phyloP scores from a whole-genome alignment of 1,140 invertebrate species.

The Drosophila watanabei region DNA sequence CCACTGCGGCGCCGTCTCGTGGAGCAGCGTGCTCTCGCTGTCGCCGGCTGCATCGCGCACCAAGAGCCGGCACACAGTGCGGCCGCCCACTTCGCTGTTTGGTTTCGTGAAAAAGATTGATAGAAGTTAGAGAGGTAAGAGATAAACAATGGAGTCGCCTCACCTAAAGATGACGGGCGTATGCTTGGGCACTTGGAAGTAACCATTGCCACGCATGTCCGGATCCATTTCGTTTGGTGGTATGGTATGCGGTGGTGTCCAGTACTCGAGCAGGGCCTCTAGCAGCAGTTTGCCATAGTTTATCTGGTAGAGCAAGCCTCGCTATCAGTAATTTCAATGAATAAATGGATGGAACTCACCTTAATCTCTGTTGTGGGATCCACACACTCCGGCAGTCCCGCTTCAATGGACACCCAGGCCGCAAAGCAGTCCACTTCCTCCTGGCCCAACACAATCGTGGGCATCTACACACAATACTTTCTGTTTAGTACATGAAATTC shows the following conservation, averaged over 20 bases:
- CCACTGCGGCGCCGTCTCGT: slow-evolving; percentile 98
- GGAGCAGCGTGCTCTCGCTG: slow-evolving; percentile 96
- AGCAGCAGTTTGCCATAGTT: slow-evolving; percentile 98
- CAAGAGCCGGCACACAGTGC: slow-evolving; percentile 92
- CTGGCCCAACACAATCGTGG: slow-evolving; percentile 98
- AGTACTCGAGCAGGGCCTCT: slow-evolving; percentile 97
- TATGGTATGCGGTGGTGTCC: slow-evolving; percentile 90
- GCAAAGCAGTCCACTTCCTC: slow-evolving; percentile 99
- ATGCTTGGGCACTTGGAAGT: slow-evolving; percentile 97
- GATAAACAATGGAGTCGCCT: not conserved
- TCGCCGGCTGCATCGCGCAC: slow-evolving; percentile 98
- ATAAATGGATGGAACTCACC: slow-evolving; percentile 69
- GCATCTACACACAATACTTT: slow-evolving; percentile 89
- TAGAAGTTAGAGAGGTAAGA: not conserved
- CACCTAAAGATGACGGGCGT: slow-evolving; percentile 98
- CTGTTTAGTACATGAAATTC: not conserved
- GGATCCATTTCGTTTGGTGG: slow-evolving; percentile 89
- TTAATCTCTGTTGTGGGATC: slow-evolving; percentile 92
- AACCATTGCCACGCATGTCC: slow-evolving; percentile 91
- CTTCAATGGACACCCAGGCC: slow-evolving; percentile 99
- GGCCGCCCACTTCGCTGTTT: slow-evolving; percentile 95
- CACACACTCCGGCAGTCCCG: slow-evolving; percentile 90
- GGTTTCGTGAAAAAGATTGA: not conserved
- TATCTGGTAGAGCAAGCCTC: slow-evolving; percentile 87
- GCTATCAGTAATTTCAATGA: too few relatives aligned